Conservation (phyloP, 2,113 vertebrate species). For the Psammodynastes pulverulentus region DNA sequence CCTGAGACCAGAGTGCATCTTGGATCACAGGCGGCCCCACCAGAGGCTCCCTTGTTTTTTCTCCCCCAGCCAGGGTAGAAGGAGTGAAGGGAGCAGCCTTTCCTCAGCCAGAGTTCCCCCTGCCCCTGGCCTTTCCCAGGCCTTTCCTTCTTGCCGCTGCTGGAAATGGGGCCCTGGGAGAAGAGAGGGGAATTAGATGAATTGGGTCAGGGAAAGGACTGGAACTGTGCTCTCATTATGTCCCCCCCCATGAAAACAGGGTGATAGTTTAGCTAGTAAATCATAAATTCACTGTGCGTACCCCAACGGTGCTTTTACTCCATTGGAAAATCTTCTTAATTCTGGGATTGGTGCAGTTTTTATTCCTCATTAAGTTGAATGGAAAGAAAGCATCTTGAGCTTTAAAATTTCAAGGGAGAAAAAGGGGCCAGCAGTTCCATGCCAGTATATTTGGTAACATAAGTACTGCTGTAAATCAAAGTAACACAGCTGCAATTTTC, state of each 20-base stretch:
- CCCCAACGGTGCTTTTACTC: background rate
- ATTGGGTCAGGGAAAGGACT: no score
- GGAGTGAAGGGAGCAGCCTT: background rate
- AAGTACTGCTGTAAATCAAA: fast-evolving
- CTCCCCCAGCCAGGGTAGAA: background rate
- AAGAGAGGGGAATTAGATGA: no score
- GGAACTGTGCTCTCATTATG: background rate
- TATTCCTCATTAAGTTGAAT: background rate
- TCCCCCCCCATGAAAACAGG: no score
- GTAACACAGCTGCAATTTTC: background rate
- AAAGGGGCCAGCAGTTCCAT: conserved; percentile 3
- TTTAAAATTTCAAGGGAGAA: fast-evolving
- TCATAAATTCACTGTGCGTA: background rate
- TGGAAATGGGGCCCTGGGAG: background rate
- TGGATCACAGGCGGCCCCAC: background rate
- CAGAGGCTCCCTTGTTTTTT: background rate
- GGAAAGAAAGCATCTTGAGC: background rate
- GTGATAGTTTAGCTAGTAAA: background rate
- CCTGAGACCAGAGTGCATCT: background rate
- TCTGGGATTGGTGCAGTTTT: background rate
- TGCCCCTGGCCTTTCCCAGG: background rate
- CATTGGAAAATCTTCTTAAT: background rate
- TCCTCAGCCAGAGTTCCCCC: background rate
- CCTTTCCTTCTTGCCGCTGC: background rate
- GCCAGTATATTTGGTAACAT: fast-evolving